Evolutionary conservation across 2,113 vertebrate genomes (phyloP), one percentile per base, ranked within the genome.

Genomic region (Triplophysa tibetana): DNA sequence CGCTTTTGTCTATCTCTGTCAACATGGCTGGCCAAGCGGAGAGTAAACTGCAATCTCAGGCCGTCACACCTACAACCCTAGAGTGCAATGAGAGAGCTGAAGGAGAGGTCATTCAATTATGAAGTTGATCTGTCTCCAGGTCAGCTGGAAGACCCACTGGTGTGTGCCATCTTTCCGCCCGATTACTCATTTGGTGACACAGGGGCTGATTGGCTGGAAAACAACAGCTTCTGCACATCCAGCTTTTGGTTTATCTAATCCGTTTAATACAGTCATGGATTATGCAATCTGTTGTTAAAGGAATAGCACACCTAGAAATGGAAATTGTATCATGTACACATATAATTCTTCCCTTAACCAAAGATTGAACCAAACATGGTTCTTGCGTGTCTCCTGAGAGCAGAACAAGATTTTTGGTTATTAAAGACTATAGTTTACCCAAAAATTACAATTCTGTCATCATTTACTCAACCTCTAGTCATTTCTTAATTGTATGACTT

Each of bases 31-130:
- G 75, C 48, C 23, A 70, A 90, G 83, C 86, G 63, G 62, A 86
- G 69, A 74, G 75, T 33, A 72, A 79, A 80, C 80, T 81, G 70
- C 43, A 64, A 77, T 29, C 56, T 24, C 16, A 38, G 29, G 14
- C 8, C 56, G 16, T 50, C 62, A 60, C 75, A 84, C 80, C 64
- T 23, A 70, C 54, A 76, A 68, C 78, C 66, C 66, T 14, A 1
- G 41, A 50, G 65, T 68, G 64, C 52, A 45, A 81, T 68, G 52
- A 29, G 52, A 67, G 63, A 48, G 60, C 8, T 26, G 62, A 26
- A 24, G 65, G 64, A 81, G 84, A 88, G 73, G 74, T 73, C 75
- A 50, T 73, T 87, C 78, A 86, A 87, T 89, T 89, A 88, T 83
- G 83, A 72, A 82, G 68, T n/a, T 85, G 56, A 56, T 83, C 81